phyloP scores from a whole-genome alignment of 2,797 vertebrate genomes.

The Enteromius argenteus region DNA sequence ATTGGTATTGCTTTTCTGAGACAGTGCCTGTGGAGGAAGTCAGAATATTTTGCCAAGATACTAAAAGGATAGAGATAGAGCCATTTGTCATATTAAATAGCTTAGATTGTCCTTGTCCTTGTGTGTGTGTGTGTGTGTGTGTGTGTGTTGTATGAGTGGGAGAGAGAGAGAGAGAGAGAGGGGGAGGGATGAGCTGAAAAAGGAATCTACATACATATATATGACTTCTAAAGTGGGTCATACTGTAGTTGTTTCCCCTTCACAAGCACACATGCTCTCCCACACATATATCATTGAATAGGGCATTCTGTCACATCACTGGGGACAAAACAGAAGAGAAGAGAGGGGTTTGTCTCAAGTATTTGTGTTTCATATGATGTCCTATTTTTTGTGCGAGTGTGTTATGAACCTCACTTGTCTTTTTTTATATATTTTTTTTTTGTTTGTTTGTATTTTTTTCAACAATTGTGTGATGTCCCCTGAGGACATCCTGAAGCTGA shows the following conservation, averaged over 20 bases:
- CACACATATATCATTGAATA: constrained; percentile 12
- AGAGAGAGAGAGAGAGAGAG: neutral
- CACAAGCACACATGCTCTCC: constrained; percentile 17
- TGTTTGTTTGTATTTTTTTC: constrained; percentile 14
- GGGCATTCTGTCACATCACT: constrained; percentile 29
- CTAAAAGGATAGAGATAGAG: constrained; percentile 32
- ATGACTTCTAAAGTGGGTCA: constrained; percentile 70
- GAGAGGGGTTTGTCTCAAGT: neutral
- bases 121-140: constrained; percentile 71
- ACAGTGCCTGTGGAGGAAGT: constrained; percentile 46
- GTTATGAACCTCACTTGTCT: constrained; percentile 21
- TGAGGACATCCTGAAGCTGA: constrained; percentile 27
- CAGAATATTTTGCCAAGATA: constrained; percentile 8
- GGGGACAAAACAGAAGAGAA: neutral
- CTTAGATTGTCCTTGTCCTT: constrained; percentile 65
- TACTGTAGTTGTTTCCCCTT: constrained; percentile 36
- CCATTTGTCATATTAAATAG: constrained; percentile 73
- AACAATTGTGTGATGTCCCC: neutral
- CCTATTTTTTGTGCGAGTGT: constrained; percentile 24
- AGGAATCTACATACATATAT: constrained; percentile 19
- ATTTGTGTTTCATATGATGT: neutral
- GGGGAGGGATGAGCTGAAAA: constrained; percentile 57
- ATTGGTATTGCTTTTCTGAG: constrained; percentile 27
- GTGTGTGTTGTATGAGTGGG: constrained; percentile 31
- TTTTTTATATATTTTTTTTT: neutral